Base-by-base conservation (phyloP, 1,140 invertebrate species). In the Nephila pilipes region DNA sequence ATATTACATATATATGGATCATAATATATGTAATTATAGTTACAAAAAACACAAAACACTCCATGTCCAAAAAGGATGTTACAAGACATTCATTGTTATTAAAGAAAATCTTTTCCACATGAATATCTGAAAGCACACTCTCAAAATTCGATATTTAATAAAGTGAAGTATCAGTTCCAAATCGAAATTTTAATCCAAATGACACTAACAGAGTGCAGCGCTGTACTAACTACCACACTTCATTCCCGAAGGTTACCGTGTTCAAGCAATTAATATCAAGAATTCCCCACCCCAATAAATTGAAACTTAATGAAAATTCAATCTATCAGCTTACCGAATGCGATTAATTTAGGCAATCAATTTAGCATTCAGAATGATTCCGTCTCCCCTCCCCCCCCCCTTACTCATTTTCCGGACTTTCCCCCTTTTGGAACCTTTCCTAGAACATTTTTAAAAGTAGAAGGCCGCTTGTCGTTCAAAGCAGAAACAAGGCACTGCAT, bases 331-430 rank as follows among this genome's bases (percentile, higher is more conserved):
- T 54, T 46, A 57, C 32, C 29, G 20, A 88, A 54, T 38, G 87
- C 63, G 22, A 65, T 69, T 89, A 38, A 79, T 55, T 57, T 79
- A 36, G 22, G 38, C 32, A 57, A 55, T 46, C 87, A 89, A 89
- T 89, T 89, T 89, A 89, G 32, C 87, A 89, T 79, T 87, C 60
- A 38, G 85, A 69, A 87, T 69, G 16, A 87, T 57, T 32, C 25
- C 46, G 12, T 46, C 58, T 85, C 85, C 85, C 16, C 12, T 6
- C 57, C 29, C 38, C 29, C 32, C 29, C 38, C 20, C 80, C 3
- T n/a, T n/a, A n/a, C n/a, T 83, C 80, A 55, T 10, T 83, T 83
- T 22, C 46, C 46, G 25, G 29, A 83, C 54, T 55, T 46, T 83
- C 25, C 3, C 69, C 22, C 25, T n/a, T n/a, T n/a, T n/a, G n/a